A percentile compares a stretch with the other conserved stretches of the same genome.
phyloP scores from a whole-genome alignment of 2,113 vertebrate genomes.

The Diadophis punctatus region DNA sequence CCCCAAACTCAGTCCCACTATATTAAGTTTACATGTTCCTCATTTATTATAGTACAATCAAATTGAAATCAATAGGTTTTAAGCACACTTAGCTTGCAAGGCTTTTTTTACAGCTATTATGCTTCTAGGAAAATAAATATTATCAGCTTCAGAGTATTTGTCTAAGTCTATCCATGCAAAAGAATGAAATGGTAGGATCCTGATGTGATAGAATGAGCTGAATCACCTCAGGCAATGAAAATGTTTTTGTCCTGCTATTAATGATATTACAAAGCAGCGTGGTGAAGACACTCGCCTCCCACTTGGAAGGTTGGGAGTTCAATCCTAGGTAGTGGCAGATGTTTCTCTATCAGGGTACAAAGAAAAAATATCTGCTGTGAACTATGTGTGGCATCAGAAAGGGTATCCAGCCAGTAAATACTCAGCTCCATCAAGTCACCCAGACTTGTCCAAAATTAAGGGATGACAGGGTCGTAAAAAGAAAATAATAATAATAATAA shows the following conservation, averaged over 20 bases:
- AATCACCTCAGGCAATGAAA: background rate
- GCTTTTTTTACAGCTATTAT: background rate
- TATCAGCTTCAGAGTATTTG: background rate
- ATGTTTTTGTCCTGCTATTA: background rate
- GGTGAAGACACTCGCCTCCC: background rate
- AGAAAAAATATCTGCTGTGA: background rate
- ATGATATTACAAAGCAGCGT: background rate
- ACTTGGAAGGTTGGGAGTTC: background rate
- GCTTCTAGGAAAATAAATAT: background rate
- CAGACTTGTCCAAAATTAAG: background rate
- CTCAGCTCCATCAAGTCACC: background rate
- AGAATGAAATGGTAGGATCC: background rate
- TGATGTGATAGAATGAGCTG: background rate
- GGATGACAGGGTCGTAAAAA: background rate
- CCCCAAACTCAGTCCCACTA: background rate
- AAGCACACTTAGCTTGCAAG: background rate
- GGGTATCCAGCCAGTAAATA: background rate
- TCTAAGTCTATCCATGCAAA: background rate
- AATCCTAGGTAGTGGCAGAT: background rate
- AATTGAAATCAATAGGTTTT: background rate
- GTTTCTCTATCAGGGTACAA: background rate
- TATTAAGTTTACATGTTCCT: background rate
- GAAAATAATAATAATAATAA: too few relatives aligned
- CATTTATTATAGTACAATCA: slow-evolving; percentile 19
- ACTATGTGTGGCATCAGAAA: background rate